Evolutionary conservation across 2,113 vertebrate genomes (phyloP).

Genomic region (Vidua chalybeata): DNA sequence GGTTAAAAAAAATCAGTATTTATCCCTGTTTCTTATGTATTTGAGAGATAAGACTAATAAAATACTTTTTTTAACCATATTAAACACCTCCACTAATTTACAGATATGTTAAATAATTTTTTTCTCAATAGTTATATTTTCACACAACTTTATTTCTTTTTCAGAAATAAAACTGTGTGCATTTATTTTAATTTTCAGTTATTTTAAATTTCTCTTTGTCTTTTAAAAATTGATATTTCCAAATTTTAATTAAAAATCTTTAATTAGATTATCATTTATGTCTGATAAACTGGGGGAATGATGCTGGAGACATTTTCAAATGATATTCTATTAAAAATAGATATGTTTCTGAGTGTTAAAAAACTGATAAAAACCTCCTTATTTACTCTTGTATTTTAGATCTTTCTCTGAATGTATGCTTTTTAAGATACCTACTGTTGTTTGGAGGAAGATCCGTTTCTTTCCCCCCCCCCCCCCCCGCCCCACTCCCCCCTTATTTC

Average conservation of each 20-base stretch:
- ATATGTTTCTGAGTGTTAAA: not conserved
- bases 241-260: not conserved
- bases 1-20: not conserved
- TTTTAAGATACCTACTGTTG: slow-evolving; percentile 53
- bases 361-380: not conserved
- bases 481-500: slow-evolving; percentile 70
- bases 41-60: not conserved
- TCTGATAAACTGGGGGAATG: not conserved
- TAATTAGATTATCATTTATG: not conserved
- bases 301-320: not conserved
- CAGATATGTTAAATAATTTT: not conserved
- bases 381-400: slow-evolving; percentile 15
- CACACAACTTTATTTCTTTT: not conserved
- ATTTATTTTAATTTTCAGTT: not conserved
- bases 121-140: not conserved
- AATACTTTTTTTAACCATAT: not conserved
- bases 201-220: not conserved
- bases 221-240: not conserved
- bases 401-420: slow-evolving; percentile 23
- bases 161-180: not conserved
- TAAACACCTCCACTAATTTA: not conserved
- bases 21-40: not conserved
- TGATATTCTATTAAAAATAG: not conserved
- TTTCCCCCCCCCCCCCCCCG: slow-evolving; percentile 33
- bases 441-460: slow-evolving; percentile 79